Evolutionary conservation across 2,888 invertebrate species (phyloP).

Genomic region (Masnerella sp.): DNA sequence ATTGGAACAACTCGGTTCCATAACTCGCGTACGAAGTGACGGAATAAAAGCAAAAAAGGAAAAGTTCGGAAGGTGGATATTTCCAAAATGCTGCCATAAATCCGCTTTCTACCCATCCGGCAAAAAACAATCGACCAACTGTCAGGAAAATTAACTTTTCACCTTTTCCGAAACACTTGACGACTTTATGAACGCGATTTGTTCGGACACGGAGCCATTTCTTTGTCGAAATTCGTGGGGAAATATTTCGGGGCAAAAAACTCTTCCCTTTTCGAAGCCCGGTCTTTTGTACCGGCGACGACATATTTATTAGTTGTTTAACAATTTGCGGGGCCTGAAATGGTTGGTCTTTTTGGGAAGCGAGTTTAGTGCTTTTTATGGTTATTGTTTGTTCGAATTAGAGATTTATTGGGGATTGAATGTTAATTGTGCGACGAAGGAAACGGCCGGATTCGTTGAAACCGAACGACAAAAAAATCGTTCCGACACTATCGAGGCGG

Average conservation of each 20-base stretch:
- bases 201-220: not conserved
- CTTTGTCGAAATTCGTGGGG: not conserved
- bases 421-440: too few species aligned
- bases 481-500: not conserved
- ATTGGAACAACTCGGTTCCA: not conserved
- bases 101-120: slow-evolving; percentile 17
- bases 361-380: too few species aligned
- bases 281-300: too few species aligned
- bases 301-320: slow-evolving; percentile 21
- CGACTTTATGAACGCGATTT: not conserved
- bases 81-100: slow-evolving; percentile 24
- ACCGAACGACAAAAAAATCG: not conserved
- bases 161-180: not conserved
- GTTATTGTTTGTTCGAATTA: too few species aligned
- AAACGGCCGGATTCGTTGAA: too few species aligned
- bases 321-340: slow-evolving; percentile 12
- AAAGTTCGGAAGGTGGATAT: not conserved
- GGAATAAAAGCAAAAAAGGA: not conserved
- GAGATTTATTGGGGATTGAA: too few species aligned
- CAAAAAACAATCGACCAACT: not conserved
- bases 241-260: not conserved
- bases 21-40: too few species aligned
- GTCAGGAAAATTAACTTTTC: slow-evolving; percentile 1
- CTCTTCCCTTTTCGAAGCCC: too few species aligned
- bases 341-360: slow-evolving; percentile 1